Evolutionary conservation across 2,113 vertebrate genomes (phyloP), one percentile per base, ranked within the genome.

Genomic region (Scopus umbretta): DNA sequence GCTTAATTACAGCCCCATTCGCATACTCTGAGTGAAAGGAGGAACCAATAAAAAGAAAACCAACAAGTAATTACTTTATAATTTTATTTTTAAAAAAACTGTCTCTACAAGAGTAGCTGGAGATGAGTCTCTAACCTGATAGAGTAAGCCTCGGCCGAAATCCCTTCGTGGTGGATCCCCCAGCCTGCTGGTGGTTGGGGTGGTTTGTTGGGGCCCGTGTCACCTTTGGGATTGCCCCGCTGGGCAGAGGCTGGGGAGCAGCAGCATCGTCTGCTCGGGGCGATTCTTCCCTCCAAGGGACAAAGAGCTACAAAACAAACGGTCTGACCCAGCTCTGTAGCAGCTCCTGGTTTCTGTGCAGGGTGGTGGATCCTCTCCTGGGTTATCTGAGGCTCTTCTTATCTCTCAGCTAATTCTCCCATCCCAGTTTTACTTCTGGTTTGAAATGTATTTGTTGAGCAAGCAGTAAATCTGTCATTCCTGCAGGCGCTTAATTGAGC

Each of bases 1-100:
- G 42, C 90, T 81, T 52, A 65, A 70, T 80, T 90, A 68, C 90
- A 79, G 90, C 90, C 79, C 91, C 61, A 15, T 63, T 87, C 88
- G 45, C 81, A 45, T 86, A 84, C 95, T 96, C 94, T 55, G 88
- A 81, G 58, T 97, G 67, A 91, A 94, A 94, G 94, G 45, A 89
- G 82, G 47, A 79, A 71, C 70, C 38, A 42, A 63, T 79, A 80
- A 80, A 85, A 74, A 88, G 83, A 70, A 96, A 93, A 90, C 49
- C 71, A 86, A 65, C 4, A 47, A 82, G 67, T 79, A 91, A 95
- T 94, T 92, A 93, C 94, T 92, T 92, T 94, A 36, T 86, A 92
- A 97, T 89, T 90, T 89, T 90, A 72, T 84, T 87, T 88, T 22
- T 49, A 63, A 92, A 80, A 90, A 38, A 90, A 26, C 75, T 72